phyloP scores from a whole-genome alignment of 1,140 invertebrate genomes.

The Panulirus ornatus region DNA sequence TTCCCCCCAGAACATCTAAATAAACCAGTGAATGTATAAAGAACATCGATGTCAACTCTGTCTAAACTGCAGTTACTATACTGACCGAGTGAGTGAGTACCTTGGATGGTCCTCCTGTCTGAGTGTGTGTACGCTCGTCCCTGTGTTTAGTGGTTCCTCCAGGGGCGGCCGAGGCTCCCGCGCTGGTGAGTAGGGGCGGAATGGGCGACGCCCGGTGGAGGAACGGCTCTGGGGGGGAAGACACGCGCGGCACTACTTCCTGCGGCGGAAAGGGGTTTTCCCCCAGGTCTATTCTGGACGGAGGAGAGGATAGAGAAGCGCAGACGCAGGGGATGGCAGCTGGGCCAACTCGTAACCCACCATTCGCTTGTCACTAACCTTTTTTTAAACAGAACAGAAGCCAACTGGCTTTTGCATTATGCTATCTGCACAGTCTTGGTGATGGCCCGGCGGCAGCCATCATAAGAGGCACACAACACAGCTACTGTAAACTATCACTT shows the following conservation, averaged over 20 bases:
- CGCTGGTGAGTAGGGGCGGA: constrained; percentile 6
- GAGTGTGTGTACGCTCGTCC: constrained; percentile 30
- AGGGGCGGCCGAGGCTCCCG: background rate
- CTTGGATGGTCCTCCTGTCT: constrained; percentile 1
- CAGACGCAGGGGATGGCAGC: background rate
- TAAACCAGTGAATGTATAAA: no score
- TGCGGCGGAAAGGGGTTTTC: constrained; percentile 9
- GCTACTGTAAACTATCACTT: background rate
- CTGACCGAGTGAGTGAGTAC: constrained; percentile 20
- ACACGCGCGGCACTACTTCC: background rate
- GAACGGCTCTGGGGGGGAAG: background rate
- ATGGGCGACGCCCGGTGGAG: background rate
- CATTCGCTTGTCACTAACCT: constrained; percentile 48
- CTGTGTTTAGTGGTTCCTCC: background rate
- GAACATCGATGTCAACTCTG: no score
- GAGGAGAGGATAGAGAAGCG: background rate
- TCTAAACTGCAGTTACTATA: no score
- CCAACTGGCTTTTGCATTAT: constrained; percentile 54
- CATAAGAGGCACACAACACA: background rate
- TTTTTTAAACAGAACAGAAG: constrained; percentile 45
- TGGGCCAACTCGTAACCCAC: background rate
- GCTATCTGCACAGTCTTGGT: constrained; percentile 52
- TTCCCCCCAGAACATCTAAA: no score
- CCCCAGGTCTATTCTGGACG: constrained; percentile 51
- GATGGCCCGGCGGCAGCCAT: constrained; percentile 30